A percentile compares a stretch with the other conserved stretches of the same genome.
phyloP scores from a whole-genome alignment of 2,113 vertebrate species.

The Speoplatyrhinus poulsoni region DNA sequence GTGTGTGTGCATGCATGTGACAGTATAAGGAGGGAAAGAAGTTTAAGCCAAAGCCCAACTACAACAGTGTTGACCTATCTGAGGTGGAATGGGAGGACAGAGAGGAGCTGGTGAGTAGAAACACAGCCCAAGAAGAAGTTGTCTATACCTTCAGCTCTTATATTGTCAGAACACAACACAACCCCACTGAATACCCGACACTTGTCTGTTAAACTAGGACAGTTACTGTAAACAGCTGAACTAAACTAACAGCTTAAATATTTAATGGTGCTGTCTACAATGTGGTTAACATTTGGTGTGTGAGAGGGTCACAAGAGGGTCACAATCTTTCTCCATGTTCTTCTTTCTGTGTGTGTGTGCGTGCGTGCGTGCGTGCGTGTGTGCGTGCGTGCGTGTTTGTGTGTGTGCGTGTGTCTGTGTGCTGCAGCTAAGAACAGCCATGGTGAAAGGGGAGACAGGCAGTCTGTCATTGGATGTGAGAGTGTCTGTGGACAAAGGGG shows the following conservation, averaged over 20 bases:
- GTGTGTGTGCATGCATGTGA: constrained; percentile 22
- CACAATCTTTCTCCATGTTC: not conserved
- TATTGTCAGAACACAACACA: no score
- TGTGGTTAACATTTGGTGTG: no score
- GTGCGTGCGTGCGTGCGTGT: not conserved
- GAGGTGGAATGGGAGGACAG: constrained; percentile 95
- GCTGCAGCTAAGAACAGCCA: constrained; percentile 78
- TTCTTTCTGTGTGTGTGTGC: constrained; percentile 68
- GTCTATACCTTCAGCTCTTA: no score
- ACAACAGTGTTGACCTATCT: constrained; percentile 93
- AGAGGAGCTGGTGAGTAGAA: constrained; percentile 80
- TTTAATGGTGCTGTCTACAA: no score
- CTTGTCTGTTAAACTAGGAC: no score
- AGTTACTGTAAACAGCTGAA: no score
- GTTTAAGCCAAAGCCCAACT: constrained; percentile 91
- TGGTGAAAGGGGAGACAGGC: constrained; percentile 94
- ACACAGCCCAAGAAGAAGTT: no score
- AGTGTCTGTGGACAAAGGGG: constrained; percentile 90
- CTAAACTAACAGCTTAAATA: no score
- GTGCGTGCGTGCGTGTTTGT: not conserved
- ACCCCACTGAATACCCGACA: no score
- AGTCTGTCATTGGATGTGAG: constrained; percentile 87
- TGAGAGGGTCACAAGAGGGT: no score
- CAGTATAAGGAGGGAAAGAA: constrained; percentile 94
- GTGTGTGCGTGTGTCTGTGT: not conserved